These are phyloP conservation scores for Venustoraphidia nigricollis DNA, from an alignment of 2,888 invertebrate species.

Conservation along the genomic window DNA sequence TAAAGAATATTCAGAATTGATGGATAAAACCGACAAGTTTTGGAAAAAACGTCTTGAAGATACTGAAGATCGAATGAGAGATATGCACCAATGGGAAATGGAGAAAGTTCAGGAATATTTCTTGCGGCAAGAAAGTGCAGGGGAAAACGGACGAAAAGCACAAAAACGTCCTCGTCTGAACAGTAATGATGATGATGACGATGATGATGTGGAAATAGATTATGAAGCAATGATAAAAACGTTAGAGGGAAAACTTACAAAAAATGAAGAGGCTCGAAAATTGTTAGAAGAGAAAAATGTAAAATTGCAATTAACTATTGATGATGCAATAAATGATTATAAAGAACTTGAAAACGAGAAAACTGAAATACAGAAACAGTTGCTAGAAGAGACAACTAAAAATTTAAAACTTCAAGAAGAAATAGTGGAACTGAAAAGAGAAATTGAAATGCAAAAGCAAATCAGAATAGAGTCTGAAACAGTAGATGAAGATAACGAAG, in stretches of 20 bases:
- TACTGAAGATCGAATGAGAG: not conserved
- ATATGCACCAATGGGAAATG: not conserved
- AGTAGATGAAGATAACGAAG: not conserved
- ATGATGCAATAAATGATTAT: conserved; percentile 1
- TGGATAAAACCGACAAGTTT: not conserved
- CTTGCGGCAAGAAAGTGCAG: not conserved
- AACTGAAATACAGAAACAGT: too few relatives aligned
- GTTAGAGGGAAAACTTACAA: not conserved
- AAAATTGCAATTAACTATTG: not conserved
- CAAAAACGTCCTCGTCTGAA: too few relatives aligned
- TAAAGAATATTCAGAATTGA: not conserved
- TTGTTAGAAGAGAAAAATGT: not conserved
- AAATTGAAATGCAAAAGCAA: not conserved
- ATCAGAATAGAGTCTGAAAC: not conserved
- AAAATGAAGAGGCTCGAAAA: not conserved
- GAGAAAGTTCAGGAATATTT: not conserved
- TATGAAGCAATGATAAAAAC: not conserved
- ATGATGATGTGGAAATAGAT: conserved; percentile 1
- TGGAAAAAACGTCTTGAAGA: conserved; percentile 3
- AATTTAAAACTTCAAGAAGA: conserved; percentile 1
- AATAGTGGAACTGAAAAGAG: not conserved
- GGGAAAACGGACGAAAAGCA: not conserved
- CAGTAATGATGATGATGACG: not conserved
- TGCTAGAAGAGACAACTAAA: not conserved
- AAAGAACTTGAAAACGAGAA: not conserved